These are phyloP conservation scores for Heliconius sara DNA, from an alignment of 2,888 invertebrate genomes.

Conservation along the genomic window DNA sequence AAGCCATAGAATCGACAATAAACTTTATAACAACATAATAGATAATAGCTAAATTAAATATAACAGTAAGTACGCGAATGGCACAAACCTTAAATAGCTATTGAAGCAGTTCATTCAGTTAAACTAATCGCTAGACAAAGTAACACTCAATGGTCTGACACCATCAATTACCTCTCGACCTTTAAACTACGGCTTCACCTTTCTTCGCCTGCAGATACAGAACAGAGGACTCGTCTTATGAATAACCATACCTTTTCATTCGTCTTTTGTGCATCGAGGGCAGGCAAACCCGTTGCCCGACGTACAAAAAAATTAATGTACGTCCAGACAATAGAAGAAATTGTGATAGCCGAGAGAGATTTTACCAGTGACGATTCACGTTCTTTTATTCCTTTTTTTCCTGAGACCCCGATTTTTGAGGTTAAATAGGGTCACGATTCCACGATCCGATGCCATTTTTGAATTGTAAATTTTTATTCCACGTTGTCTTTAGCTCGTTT, in stretches of 20 bases:
- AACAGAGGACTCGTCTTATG: constrained; percentile 66
- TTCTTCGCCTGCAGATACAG: constrained; percentile 56
- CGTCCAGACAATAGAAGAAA: constrained; percentile 79
- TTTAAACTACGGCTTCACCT: constrained; percentile 60
- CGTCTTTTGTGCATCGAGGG: constrained; percentile 70
- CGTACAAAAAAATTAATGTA: constrained; percentile 75
- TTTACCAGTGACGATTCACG: constrained; percentile 70
- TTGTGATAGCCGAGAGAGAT: constrained; percentile 83
- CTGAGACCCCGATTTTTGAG: constrained; percentile 68
- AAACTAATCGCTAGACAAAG: constrained; percentile 46
- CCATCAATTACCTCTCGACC: constrained; percentile 58
- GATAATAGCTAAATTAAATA: not conserved
- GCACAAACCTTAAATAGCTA: constrained; percentile 23
- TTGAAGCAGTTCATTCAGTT: constrained; percentile 41
- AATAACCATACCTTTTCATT: constrained; percentile 75
- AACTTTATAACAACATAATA: constrained; percentile 2
- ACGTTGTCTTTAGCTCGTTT: constrained; percentile 44
- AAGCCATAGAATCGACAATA: not conserved
- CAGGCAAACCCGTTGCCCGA: constrained; percentile 75
- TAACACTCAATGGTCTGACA: constrained; percentile 52
- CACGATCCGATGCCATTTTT: constrained; percentile 64
- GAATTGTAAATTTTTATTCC: constrained; percentile 65
- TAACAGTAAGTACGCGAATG: not conserved
- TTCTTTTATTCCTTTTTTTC: constrained; percentile 62
- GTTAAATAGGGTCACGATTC: constrained; percentile 72